Conservation (phyloP, 2,888 invertebrate species). For the Kuschelorhynchus macadamiae region DNA sequence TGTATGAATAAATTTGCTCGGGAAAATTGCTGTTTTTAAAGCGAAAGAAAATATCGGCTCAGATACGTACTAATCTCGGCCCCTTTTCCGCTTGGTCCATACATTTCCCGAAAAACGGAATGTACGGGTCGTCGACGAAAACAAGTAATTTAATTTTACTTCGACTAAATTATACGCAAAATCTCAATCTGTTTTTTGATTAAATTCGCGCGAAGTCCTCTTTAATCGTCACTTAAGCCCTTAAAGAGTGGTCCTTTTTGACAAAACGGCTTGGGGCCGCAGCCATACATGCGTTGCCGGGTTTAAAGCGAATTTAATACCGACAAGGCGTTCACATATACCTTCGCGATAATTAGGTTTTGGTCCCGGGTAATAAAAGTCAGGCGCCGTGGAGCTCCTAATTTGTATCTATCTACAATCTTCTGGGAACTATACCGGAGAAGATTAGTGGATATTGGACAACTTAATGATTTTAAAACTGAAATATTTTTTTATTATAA, state of each 20-base stretch:
- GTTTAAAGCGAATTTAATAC: constrained; percentile 44
- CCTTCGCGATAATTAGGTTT: constrained; percentile 46
- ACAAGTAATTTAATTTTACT: constrained; percentile 40
- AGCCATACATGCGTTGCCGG: constrained; percentile 33
- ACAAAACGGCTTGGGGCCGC: constrained; percentile 26
- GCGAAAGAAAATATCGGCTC: too few relatives aligned
- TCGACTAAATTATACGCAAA: constrained; percentile 31
- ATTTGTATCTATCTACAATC: constrained; percentile 53
- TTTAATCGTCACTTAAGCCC: constrained; percentile 39
- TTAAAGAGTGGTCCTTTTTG: constrained; percentile 39
- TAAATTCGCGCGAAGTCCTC: constrained; percentile 32
- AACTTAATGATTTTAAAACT: too few relatives aligned
- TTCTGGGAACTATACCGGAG: constrained; percentile 52
- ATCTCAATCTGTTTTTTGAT: constrained; percentile 44
- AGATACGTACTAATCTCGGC: too few relatives aligned
- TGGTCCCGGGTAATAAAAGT: constrained; percentile 36
- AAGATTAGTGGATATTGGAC: constrained; percentile 58
- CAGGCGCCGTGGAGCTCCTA: constrained; percentile 36
- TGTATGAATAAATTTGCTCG: too few relatives aligned
- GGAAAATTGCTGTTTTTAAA: too few relatives aligned
- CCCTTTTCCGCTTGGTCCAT: too few relatives aligned
- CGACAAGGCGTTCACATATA: constrained; percentile 30
- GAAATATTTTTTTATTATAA: too few relatives aligned
- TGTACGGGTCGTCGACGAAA: constrained; percentile 6
- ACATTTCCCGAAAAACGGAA: background rate